phyloP scores from a whole-genome alignment of 2,113 vertebrate species.

The Brienomyrus brachyistius region DNA sequence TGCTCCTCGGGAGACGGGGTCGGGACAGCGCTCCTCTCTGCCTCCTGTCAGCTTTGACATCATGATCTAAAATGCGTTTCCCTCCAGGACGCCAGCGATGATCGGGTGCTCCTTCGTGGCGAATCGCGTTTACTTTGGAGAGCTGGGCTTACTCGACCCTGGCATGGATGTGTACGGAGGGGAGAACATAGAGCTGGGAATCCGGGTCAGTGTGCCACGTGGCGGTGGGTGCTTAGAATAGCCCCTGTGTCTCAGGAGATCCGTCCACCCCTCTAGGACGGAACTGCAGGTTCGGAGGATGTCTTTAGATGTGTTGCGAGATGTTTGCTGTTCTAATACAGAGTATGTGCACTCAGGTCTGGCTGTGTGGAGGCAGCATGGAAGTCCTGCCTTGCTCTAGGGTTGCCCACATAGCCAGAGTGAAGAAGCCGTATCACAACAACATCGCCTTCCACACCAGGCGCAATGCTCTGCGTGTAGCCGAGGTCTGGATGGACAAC shows the following conservation, averaged over 20 bases:
- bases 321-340: not conserved
- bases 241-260: not conserved
- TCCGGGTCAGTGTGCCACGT: slow-evolving; percentile 77
- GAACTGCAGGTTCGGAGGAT: not conserved
- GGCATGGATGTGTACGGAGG: slow-evolving; percentile 98
- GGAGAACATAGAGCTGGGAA: slow-evolving; percentile 96
- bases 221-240: slow-evolving; percentile 16
- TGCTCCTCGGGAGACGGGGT: not conserved
- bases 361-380: slow-evolving; percentile 96
- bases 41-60: not conserved
- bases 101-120: slow-evolving; percentile 96
- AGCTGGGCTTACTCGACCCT: slow-evolving; percentile 86
- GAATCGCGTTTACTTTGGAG: slow-evolving; percentile 84
- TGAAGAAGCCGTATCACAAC: slow-evolving; percentile 91
- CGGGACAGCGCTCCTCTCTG: not conserved
- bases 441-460: slow-evolving; percentile 92
- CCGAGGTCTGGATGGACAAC: slow-evolving; percentile 96
- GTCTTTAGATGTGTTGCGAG: not conserved
- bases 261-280: not conserved
- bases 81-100: slow-evolving; percentile 85
- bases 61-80: not conserved
- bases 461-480: slow-evolving; percentile 87
- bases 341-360: slow-evolving; percentile 64
- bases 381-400: slow-evolving; percentile 93
- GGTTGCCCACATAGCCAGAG: slow-evolving; percentile 88